Conservation (phyloP, 64 coral and sea anemone genomes). For the Porites australiensis region DNA sequence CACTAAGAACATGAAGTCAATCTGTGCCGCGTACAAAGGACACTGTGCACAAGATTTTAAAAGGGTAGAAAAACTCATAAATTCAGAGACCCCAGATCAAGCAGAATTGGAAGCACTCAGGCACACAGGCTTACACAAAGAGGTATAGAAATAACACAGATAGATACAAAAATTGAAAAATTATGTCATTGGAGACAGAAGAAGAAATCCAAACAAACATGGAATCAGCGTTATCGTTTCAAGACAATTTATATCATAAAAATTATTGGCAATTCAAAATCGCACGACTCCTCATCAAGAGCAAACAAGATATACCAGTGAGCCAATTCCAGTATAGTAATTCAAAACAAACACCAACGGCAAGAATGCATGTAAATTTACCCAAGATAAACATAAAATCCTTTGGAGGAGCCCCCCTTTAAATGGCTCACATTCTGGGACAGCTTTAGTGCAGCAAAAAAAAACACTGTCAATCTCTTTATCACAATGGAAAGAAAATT, state of each 20-base stretch:
- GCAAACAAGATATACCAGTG: conserved; percentile 23
- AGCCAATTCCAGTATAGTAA: conserved; percentile 59
- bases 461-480: background rate
- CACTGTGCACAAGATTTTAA: background rate
- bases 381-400: background rate
- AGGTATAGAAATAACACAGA: conserved; percentile 17
- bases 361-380: background rate
- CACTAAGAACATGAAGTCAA: conserved; percentile 24
- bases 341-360: conserved; percentile 12
- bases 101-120: conserved; percentile 36
- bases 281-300: conserved; percentile 24
- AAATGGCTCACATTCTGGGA: conserved; percentile 23
- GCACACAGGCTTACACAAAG: conserved; percentile 31
- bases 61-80: no score
- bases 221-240: conserved; percentile 60
- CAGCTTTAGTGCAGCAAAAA: background rate
- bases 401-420: conserved; percentile 29
- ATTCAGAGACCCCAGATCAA: background rate
- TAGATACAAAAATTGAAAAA: conserved; percentile 47
- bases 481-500: conserved; percentile 63
- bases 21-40: conserved; percentile 46
- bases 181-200: conserved; percentile 4
- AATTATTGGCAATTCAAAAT: conserved; percentile 39
- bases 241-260: conserved; percentile 67
- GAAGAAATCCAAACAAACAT: conserved; percentile 37